Conservation (phyloP, 2,797 vertebrate genomes). For the Oryzias dopingdopingensis region DNA sequence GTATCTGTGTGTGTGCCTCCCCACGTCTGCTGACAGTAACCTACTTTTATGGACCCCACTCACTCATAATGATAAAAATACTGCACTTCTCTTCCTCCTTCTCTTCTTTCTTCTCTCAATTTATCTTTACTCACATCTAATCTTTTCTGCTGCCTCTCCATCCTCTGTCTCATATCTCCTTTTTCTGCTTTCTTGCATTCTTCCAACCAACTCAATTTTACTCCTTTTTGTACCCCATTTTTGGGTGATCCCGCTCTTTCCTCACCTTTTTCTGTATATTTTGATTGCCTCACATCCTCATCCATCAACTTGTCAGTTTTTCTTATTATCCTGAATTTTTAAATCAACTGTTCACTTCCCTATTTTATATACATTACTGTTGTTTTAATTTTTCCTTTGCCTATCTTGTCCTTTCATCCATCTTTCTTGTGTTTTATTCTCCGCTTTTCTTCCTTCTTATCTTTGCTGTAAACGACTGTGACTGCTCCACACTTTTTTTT, state of each 20-base stretch:
- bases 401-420: neutral
- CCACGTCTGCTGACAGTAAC: constrained; percentile 64
- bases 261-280: neutral
- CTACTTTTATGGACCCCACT: constrained; percentile 69
- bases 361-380: no score
- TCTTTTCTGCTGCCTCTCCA: neutral
- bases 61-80: constrained; percentile 65
- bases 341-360: no score
- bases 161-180: neutral
- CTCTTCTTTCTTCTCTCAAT: constrained; percentile 11
- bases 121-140: constrained; percentile 20
- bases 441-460: neutral
- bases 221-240: no score
- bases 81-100: constrained; percentile 42
- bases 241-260: neutral
- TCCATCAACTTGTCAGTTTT: no score
- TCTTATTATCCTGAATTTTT: no score
- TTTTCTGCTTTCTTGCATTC: neutral
- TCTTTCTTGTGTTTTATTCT: neutral
- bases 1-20: constrained; percentile 23
- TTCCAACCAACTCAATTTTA: neutral
- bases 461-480: no score
- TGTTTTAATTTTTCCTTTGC: no score
- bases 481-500: no score
- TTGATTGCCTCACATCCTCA: no score